Evolutionary conservation across 1,140 invertebrate genomes (phyloP).

Genomic region (Xylocopa sonorina): DNA sequence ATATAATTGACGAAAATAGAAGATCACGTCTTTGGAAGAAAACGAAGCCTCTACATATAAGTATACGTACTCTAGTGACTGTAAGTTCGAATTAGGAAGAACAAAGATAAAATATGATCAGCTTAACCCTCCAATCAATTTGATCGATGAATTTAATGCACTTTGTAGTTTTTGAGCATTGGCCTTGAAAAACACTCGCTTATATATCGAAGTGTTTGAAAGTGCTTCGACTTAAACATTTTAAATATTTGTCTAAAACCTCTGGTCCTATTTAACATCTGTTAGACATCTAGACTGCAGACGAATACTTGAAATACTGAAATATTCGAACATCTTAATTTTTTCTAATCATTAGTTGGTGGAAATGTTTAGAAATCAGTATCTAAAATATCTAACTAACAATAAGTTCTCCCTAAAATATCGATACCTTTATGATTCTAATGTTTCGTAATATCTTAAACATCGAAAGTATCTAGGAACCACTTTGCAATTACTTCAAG

Average conservation of each 20-base stretch:
- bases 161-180: neutral
- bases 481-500: neutral
- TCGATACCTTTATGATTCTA: neutral
- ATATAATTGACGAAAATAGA: constrained; percentile 41
- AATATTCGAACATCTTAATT: neutral
- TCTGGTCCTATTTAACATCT: too few species aligned
- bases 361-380: neutral
- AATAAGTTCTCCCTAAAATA: neutral
- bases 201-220: neutral
- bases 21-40: neutral
- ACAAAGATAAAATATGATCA: neutral
- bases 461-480: neutral
- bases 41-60: constrained; percentile 29
- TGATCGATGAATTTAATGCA: neutral
- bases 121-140: constrained; percentile 29
- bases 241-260: too few species aligned
- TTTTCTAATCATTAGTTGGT: neutral
- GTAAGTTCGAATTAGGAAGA: neutral
- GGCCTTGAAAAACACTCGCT: neutral
- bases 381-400: too few species aligned
- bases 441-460: neutral
- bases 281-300: too few species aligned
- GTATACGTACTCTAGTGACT: neutral
- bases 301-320: neutral
- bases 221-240: neutral